phyloP scores from a whole-genome alignment of 2,888 invertebrate species.

The Phengaris arion region DNA sequence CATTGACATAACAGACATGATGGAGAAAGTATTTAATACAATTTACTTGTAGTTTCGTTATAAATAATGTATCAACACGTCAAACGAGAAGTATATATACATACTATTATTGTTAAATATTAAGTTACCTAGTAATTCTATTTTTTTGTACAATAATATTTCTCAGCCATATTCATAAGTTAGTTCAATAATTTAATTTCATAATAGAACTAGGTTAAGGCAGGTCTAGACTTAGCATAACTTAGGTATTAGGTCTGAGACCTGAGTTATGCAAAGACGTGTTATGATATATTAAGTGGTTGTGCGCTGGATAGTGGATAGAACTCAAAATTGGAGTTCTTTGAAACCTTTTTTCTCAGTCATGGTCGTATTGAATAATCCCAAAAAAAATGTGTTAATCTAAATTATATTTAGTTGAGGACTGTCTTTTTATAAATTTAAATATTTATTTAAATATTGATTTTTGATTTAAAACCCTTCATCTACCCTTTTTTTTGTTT shows the following conservation, averaged over 20 bases:
- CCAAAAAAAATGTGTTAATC: too few species aligned
- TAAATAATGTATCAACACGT: constrained; percentile 4
- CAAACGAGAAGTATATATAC: neutral
- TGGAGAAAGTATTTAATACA: neutral
- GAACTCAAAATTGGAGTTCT: too few species aligned
- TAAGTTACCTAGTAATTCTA: neutral
- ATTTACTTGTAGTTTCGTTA: constrained; percentile 7
- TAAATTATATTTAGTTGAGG: too few species aligned
- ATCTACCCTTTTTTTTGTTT: too few species aligned
- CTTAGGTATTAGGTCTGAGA: constrained; percentile 9
- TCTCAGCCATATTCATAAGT: neutral
- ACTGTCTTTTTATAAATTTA: too few species aligned
- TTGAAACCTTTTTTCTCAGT: too few species aligned
- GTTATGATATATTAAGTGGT: neutral
- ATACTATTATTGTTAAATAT: neutral
- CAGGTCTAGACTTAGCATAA: constrained; percentile 19
- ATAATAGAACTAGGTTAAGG: constrained; percentile 23
- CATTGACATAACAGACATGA: neutral
- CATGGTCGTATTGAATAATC: too few species aligned
- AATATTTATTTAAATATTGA: too few species aligned
- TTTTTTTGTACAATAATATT: neutral
- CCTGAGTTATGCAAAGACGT: neutral
- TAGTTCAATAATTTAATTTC: constrained; percentile 12
- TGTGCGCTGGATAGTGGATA: too few species aligned
- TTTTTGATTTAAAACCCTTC: too few species aligned